Conservation (phyloP, 2,797 vertebrate genomes). For the Valencia hispanica region DNA sequence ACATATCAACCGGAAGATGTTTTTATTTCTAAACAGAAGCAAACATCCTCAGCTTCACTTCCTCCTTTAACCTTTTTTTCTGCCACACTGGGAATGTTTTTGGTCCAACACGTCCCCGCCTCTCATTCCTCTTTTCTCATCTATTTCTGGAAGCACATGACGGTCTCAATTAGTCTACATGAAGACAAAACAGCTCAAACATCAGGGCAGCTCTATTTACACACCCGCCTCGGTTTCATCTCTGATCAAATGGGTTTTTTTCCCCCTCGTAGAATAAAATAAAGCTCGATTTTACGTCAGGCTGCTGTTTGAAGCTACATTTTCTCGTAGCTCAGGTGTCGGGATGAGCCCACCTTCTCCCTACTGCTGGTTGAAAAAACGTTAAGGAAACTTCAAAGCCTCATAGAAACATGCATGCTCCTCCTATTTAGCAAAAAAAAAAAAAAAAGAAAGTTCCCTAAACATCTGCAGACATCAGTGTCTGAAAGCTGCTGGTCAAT, state of each 20-base stretch:
- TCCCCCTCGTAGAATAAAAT: slow-evolving; percentile 14
- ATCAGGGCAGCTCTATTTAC: slow-evolving; percentile 11
- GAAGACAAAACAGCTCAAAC: slow-evolving; percentile 12
- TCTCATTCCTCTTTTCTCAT: neutral
- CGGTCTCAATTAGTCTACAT: slow-evolving; percentile 14
- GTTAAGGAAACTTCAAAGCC: neutral
- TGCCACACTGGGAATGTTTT: neutral
- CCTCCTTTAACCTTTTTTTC: neutral
- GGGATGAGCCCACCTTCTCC: neutral
- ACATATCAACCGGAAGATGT: neutral
- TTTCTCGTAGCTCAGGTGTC: slow-evolving; percentile 16
- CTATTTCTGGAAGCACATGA: slow-evolving; percentile 12
- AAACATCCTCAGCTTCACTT: neutral
- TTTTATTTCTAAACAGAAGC: neutral
- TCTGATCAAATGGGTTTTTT: slow-evolving; percentile 4
- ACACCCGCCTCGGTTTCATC: neutral
- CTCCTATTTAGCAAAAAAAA: neutral
- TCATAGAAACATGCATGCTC: neutral
- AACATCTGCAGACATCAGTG: too few relatives aligned
- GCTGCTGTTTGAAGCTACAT: slow-evolving; percentile 8
- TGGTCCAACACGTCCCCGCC: neutral
- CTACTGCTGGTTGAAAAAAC: neutral
- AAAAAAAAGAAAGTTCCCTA: too few relatives aligned
- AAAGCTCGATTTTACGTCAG: neutral
- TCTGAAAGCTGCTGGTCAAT: too few relatives aligned